Conservation (phyloP, 2,888 invertebrate species). For the Fragum whitleyi region DNA sequence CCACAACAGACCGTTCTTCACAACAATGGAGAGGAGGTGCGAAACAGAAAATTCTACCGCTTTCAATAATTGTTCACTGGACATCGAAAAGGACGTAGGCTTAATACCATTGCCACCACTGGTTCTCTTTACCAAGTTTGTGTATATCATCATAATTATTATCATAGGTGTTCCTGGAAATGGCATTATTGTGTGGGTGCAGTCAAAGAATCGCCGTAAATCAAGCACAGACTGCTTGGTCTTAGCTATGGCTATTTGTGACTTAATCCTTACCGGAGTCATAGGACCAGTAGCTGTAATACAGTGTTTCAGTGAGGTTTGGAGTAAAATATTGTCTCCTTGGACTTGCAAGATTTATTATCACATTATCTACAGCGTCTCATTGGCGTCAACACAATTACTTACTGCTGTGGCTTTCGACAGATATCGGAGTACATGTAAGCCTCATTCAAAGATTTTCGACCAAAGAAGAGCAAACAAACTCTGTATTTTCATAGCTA, state of each 20-base stretch:
- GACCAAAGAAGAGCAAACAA: background rate
- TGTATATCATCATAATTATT: conserved; percentile 2
- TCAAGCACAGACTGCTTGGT: conserved; percentile 19
- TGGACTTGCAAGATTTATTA: background rate
- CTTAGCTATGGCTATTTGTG: conserved; percentile 3
- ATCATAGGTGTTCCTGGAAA: conserved; percentile 10
- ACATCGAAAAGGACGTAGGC: too few species aligned
- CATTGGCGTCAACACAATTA: conserved; percentile 11
- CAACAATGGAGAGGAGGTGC: background rate
- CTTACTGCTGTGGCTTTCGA: conserved; percentile 4
- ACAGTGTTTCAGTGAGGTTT: background rate
- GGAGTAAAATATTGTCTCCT: background rate
- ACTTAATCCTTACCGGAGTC: background rate
- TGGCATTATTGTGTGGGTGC: conserved; percentile 3
- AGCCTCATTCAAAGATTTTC: conserved; percentile 8
- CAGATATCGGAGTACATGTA: conserved; percentile 5
- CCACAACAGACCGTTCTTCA: background rate
- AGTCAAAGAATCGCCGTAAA: conserved; percentile 5
- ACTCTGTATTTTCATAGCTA: background rate
- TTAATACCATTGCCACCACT: background rate
- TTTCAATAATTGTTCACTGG: background rate
- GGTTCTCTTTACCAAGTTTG: background rate
- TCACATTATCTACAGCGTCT: background rate
- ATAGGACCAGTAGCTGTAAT: background rate
- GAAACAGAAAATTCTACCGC: background rate